phyloP scores from a whole-genome alignment of 2,113 vertebrate genomes.

The Pagrus major region DNA sequence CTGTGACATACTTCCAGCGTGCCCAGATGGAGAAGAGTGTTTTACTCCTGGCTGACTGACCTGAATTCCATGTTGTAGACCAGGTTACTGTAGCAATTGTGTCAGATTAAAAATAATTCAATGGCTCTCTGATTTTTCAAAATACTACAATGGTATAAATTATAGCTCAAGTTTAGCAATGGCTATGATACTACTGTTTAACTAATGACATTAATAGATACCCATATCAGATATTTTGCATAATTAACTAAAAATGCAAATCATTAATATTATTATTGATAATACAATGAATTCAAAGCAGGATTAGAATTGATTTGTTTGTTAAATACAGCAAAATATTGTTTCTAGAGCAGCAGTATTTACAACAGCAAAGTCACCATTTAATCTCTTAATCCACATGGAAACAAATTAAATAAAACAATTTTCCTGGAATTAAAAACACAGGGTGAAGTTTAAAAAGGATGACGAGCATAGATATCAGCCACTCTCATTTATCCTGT shows the following conservation, averaged over 20 bases:
- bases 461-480: not conserved
- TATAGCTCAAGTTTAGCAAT: not conserved
- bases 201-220: not conserved
- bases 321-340: not conserved
- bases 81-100: not conserved
- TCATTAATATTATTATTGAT: too few species aligned
- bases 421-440: not conserved
- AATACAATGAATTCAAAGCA: not conserved
- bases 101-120: not conserved
- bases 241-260: not conserved
- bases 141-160: not conserved
- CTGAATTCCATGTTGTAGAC: not conserved
- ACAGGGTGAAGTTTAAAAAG: not conserved
- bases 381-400: not conserved
- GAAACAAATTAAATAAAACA: not conserved
- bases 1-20: not conserved
- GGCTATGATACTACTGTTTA: not conserved
- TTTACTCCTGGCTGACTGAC: slow-evolving; percentile 11
- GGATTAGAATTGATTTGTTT: not conserved
- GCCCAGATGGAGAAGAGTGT: not conserved
- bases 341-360: not conserved
- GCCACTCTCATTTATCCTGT: not conserved
- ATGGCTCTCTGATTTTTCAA: not conserved
- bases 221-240: not conserved
- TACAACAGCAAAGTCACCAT: not conserved